Percentiles rank a stretch among this genome's conserved stretches.
phyloP scores from a whole-genome alignment of 2,888 invertebrate genomes.

The Brachycybe producta region DNA sequence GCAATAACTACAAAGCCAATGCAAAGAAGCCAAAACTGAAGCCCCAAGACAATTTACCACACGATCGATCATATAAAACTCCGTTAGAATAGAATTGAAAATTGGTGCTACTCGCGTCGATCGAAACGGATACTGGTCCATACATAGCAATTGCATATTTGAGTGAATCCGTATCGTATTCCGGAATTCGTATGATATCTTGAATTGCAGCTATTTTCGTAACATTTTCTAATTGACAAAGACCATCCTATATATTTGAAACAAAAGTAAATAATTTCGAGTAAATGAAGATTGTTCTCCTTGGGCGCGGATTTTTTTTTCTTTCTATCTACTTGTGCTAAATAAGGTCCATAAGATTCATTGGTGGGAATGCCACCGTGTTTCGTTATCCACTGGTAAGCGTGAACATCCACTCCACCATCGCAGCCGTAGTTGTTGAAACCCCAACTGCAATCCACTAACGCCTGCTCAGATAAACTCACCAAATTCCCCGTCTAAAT shows the following conservation, averaged over 20 bases:
- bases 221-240: constrained; percentile 48
- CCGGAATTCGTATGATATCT: constrained; percentile 76
- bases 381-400: constrained; percentile 84
- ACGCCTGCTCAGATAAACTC: constrained; percentile 79
- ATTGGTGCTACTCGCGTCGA: constrained; percentile 45
- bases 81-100: constrained; percentile 91
- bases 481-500: constrained; percentile 54
- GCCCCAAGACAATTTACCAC: constrained; percentile 45
- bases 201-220: constrained; percentile 29
- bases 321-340: constrained; percentile 80
- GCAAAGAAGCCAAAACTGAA: no score
- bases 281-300: no score
- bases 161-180: constrained; percentile 55
- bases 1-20: no score
- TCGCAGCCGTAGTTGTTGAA: constrained; percentile 94
- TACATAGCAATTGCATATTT: constrained; percentile 68
- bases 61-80: constrained; percentile 77
- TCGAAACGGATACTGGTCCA: constrained; percentile 64
- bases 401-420: constrained; percentile 90
- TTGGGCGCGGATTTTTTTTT: no score
- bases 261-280: no score
- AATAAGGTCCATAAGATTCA: constrained; percentile 79
- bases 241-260: constrained; percentile 87
- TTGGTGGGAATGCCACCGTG: constrained; percentile 77
- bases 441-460: constrained; percentile 94